Evolutionary conservation across 2,888 invertebrate genomes (phyloP).

Genomic region (Argyra leucocephala): DNA sequence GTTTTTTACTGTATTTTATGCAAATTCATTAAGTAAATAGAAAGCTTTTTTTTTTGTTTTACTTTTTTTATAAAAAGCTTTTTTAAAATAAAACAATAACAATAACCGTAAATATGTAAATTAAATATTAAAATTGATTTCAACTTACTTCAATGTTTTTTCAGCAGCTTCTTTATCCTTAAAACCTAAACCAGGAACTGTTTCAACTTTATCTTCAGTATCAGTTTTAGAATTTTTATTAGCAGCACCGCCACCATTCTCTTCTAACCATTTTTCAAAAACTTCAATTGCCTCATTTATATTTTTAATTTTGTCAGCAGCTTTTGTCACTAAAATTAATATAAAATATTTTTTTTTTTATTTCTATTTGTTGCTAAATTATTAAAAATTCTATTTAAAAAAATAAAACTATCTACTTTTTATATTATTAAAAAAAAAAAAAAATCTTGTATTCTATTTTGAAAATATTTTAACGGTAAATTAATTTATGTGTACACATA

Average conservation of each 20-base stretch:
- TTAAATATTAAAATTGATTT: too few species aligned
- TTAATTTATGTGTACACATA: constrained; percentile 8
- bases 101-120: too few species aligned
- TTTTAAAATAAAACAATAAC: too few species aligned
- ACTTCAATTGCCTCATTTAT: constrained; percentile 59
- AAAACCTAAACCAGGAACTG: constrained; percentile 65
- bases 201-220: constrained; percentile 49
- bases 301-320: constrained; percentile 59
- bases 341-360: not conserved
- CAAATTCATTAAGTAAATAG: too few species aligned
- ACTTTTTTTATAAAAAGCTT: too few species aligned
- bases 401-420: not conserved
- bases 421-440: not conserved
- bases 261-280: constrained; percentile 57
- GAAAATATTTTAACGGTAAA: constrained; percentile 11
- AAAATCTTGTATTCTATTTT: not conserved
- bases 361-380: not conserved
- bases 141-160: constrained; percentile 52
- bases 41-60: too few species aligned
- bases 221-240: constrained; percentile 45
- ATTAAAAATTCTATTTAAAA: not conserved
- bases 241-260: constrained; percentile 42
- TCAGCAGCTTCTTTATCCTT: constrained; percentile 67
- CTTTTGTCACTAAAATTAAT: constrained; percentile 53
- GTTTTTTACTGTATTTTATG: too few species aligned